phyloP scores from a whole-genome alignment of 2,113 vertebrate genomes.

The Ciconia stormi region DNA sequence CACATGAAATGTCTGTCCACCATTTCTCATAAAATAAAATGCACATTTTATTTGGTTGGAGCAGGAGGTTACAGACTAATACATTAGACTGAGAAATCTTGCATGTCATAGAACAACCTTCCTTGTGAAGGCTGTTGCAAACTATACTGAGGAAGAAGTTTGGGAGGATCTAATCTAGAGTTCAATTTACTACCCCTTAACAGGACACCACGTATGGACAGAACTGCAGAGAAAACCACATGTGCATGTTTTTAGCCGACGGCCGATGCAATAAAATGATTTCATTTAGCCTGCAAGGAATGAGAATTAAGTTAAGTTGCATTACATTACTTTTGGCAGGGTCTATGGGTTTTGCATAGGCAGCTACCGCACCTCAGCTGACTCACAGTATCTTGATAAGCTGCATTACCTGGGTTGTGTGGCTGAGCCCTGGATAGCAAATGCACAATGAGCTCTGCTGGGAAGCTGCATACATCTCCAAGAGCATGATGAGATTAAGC shows the following conservation, averaged over 20 bases:
- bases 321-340: background rate
- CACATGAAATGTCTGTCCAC: background rate
- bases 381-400: background rate
- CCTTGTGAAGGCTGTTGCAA: background rate
- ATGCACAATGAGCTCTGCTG: background rate
- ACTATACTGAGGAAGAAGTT: background rate
- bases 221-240: background rate
- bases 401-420: fast-evolving
- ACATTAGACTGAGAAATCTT: background rate
- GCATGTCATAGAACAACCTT: background rate
- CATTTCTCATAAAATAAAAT: background rate
- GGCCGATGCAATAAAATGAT: background rate
- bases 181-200: background rate
- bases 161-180: background rate
- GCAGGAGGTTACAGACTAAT: background rate
- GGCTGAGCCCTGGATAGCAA: background rate
- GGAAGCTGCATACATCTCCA: background rate
- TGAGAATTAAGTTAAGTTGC: background rate
- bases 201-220: background rate
- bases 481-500: background rate
- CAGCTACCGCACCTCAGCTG: background rate
- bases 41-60: background rate
- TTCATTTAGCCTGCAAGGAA: background rate
- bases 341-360: background rate
- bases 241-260: background rate